Conservation (phyloP, 2,113 vertebrate genomes). For the zebrafish (Danio rerio) region DNA sequence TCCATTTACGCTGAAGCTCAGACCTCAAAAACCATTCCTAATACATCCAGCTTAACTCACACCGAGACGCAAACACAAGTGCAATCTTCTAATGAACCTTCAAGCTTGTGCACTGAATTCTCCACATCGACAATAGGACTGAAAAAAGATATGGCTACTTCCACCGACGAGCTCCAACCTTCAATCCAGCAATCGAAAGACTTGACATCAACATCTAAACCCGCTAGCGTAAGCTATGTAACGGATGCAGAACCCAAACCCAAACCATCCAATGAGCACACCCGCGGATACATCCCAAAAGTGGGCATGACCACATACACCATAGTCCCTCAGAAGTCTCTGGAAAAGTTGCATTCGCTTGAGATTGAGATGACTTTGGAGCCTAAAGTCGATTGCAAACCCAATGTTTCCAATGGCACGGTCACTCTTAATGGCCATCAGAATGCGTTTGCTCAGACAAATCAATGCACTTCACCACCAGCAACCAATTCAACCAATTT, state of each 20-base stretch:
- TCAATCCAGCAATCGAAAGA: constrained; percentile 46
- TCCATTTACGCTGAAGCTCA: background rate
- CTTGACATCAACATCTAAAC: constrained; percentile 43
- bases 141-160: constrained; percentile 69
- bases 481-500: background rate
- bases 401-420: background rate
- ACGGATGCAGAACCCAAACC: constrained; percentile 85
- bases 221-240: too few relatives aligned
- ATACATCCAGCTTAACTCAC: background rate
- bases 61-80: constrained; percentile 63
- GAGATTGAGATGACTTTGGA: constrained; percentile 82
- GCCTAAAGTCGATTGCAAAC: background rate
- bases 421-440: constrained; percentile 10
- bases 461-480: background rate
- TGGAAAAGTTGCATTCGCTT: constrained; percentile 82
- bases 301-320: constrained; percentile 97
- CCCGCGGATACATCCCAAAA: constrained; percentile 94
- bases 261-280: constrained; percentile 93
- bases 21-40: background rate
- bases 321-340: constrained; percentile 89
- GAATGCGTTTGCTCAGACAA: background rate
- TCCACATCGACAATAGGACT: constrained; percentile 7
- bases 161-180: constrained; percentile 65
- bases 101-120: constrained; percentile 30
- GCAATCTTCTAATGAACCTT: constrained; percentile 21